phyloP scores from a whole-genome alignment of 2,888 invertebrate species.

The Sesia bembeciformis region DNA sequence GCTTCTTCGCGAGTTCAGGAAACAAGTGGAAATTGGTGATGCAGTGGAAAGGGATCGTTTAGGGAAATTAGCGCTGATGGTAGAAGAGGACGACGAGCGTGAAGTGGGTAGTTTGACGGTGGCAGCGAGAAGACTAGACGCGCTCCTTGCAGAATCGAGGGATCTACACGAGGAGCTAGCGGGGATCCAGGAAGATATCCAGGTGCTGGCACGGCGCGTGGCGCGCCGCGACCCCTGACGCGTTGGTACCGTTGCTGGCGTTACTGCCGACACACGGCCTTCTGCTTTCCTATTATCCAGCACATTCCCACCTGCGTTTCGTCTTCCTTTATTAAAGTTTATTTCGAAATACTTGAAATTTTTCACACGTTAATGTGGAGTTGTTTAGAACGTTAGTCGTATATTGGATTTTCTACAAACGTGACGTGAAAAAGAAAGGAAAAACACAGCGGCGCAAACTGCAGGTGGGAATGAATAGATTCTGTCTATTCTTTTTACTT shows the following conservation, averaged over 20 bases:
- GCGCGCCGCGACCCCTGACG: conserved; percentile 52
- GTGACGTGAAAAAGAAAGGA: too few species aligned
- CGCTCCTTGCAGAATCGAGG: conserved; percentile 58
- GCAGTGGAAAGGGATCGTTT: conserved; percentile 55
- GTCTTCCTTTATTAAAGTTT: not conserved
- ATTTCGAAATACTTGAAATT: too few species aligned
- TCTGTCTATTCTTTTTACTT: too few species aligned
- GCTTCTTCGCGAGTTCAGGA: conserved; percentile 30
- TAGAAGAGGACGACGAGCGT: conserved; percentile 53
- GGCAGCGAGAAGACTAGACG: conserved; percentile 54
- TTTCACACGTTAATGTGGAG: too few species aligned
- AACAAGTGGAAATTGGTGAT: conserved; percentile 33
- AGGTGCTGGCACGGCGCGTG: conserved; percentile 68
- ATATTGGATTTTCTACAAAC: too few species aligned
- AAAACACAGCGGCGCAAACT: too few species aligned
- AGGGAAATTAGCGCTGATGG: conserved; percentile 55
- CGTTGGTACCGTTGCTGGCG: conserved; percentile 40
- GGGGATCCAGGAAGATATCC: conserved; percentile 65
- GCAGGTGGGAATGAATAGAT: too few species aligned
- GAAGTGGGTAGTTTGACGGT: conserved; percentile 37
- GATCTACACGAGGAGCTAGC: conserved; percentile 61
- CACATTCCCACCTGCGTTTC: not conserved
- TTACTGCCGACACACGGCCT: not conserved
- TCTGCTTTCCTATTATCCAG: not conserved
- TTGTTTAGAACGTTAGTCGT: too few species aligned